A percentile compares a stretch with the other conserved stretches of the same genome.
These are phyloP conservation scores for Harpalus rubripes DNA, from an alignment of 2,888 invertebrate genomes.

Conservation along the genomic window DNA sequence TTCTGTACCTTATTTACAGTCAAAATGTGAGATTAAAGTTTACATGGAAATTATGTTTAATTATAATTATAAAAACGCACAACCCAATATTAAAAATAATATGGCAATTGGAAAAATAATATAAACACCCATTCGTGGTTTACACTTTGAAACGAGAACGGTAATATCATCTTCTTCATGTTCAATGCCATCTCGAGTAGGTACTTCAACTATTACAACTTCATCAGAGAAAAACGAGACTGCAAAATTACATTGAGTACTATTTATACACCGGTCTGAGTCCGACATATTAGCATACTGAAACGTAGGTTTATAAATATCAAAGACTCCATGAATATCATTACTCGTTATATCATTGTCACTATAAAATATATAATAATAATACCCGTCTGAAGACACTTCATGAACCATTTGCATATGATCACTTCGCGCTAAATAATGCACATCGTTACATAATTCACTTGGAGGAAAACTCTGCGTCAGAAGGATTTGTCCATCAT, in stretches of 20 bases:
- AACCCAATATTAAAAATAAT: constrained; percentile 86
- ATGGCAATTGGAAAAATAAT: constrained; percentile 89
- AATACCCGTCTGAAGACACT: constrained; percentile 88
- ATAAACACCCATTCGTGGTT: constrained; percentile 89
- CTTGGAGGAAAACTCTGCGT: constrained; percentile 86
- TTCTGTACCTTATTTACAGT: constrained; percentile 21
- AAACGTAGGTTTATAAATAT: constrained; percentile 91
- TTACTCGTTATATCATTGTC: constrained; percentile 90
- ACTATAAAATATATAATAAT: constrained; percentile 93
- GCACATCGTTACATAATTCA: constrained; percentile 83
- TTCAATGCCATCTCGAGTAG: constrained; percentile 89
- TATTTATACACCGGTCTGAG: constrained; percentile 86
- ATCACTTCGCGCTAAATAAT: constrained; percentile 84
- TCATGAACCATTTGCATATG: constrained; percentile 86
- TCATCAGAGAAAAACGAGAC: constrained; percentile 87
- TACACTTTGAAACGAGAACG: constrained; percentile 87
- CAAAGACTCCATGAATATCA: constrained; percentile 90
- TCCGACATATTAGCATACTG: constrained; percentile 85
- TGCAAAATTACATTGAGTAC: constrained; percentile 87
- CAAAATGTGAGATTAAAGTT: constrained; percentile 41
- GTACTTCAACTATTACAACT: constrained; percentile 90
- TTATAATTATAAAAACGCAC: constrained; percentile 87
- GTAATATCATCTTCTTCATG: constrained; percentile 87
- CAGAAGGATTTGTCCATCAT: constrained; percentile 87
- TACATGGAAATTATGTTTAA: not conserved